Base-by-base conservation (phyloP, 1,140 invertebrate species). In the Drosophila malerkotliana region DNA sequence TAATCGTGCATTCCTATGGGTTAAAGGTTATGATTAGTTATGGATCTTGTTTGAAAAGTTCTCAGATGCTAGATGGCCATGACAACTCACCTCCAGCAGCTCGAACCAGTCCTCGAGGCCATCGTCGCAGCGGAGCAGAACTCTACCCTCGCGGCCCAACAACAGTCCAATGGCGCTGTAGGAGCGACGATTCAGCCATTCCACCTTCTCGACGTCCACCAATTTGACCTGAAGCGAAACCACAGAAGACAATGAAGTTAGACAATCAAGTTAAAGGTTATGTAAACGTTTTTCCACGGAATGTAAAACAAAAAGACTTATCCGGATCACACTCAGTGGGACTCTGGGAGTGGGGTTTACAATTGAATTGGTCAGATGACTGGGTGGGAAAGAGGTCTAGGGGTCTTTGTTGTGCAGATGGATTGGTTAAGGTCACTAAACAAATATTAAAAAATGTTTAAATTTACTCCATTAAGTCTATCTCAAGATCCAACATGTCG, bases 101-200 rank as follows among this genome's bases (percentile, higher is more conserved):
- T 94, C 94, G 81, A 93, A 94, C 94, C 93, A 95, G 77, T 94
- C 93, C 91, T 94, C 94, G 21, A 94, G 90, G 49, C 93, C 93
- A 59, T 93, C 92, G 44, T 92, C 91, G 47, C 89, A 91, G 72
- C 94, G 92, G 24, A 95, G 90, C 30, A 94, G 92, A 55, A 95
- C 93, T 51, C 94, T 92, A 59, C 93, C 93, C 80, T 94, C 94
- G 63, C 93, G 89, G 9, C 92, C 92, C 58, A 94, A 72, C 7
- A 92, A 87, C 57, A 94, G 81, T 24, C 92, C 93, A 57, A 94
- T 94, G 67, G 92, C 93, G 90, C 92, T 94, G 90, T 93, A 94
- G 53, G 92, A 94, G 78, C 93, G 94, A 60, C 93, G 93, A 84
- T 94, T 94, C 30, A 94, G 92, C 94, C 94, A 95, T 90, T 94